Evolutionary conservation across 1,140 invertebrate species (phyloP), one percentile per base, ranked within the genome.

Genomic region (Drosophila takahashii): DNA sequence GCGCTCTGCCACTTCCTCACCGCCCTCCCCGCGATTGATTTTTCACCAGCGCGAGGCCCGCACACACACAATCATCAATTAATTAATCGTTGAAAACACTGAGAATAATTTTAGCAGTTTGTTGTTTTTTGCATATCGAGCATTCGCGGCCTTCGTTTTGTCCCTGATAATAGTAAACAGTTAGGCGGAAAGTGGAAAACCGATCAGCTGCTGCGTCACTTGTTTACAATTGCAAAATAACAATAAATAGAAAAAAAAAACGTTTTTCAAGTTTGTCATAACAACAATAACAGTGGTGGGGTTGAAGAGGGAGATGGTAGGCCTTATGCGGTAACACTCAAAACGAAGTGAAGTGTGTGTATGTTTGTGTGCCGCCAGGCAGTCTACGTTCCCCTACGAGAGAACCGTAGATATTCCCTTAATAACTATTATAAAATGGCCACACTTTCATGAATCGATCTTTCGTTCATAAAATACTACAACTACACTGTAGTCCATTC

Each of bases 241-340:
- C 26, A 77, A 74, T 62, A 77, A 67, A 51, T 47, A 65, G 41
- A 61, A 22, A 44, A 61, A 61, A 44, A 39, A 37, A 34, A 18
- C 13, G n/a, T 26, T 60, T 47, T 75, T 48, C 48, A 62, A 64
- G 52, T 61, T 84, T 54, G 60, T 58, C 70, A 64, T 62, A 81
- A 72, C 66, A 87, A 74, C 72, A 77, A 86, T 47, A 70, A 62
- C 56, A 64, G 74, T 34, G 34, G 60, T 16, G 72, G 26, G 62
- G 13, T 34, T 47, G 29, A 41, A 44, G 57, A 18, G 72, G 62
- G 36, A 53, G 42, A 45, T 34, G 77, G 62, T 37, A 53, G 53
- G 52, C 59, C 58, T 54, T 83, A 89, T 89, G 79, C 67, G 79
- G 79, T 89, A 89, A 89, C 69, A 75, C 71, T 70, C 52, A 75